Conservation (phyloP, 2,797 vertebrate genomes). For the Emys orbicularis region DNA sequence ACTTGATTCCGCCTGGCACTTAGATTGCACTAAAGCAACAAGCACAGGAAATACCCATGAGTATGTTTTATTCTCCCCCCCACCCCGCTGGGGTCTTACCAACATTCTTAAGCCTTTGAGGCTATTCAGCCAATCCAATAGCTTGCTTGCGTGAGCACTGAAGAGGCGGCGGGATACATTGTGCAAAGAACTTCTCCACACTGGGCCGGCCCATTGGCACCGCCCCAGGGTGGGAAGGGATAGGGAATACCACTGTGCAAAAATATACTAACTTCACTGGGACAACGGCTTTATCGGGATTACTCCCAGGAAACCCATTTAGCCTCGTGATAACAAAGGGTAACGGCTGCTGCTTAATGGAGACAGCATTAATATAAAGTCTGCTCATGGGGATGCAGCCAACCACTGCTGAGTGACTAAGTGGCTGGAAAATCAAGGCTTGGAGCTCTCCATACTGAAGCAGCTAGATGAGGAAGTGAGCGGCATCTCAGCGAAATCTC, state of each 20-base stretch:
- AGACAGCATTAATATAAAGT: background rate
- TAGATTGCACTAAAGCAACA: slow-evolving; percentile 81
- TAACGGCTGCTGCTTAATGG: background rate
- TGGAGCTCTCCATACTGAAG: background rate
- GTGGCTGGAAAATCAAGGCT: background rate
- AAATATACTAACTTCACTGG: background rate
- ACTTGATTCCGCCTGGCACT: slow-evolving; percentile 84
- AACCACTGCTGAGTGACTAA: background rate
- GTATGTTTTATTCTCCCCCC: background rate
- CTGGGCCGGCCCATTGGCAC: background rate
- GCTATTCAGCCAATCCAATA: no score
- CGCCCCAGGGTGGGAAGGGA: background rate
- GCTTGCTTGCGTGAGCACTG: no score
- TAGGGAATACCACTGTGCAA: background rate
- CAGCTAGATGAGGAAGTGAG: background rate
- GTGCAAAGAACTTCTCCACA: background rate
- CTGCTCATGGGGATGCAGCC: background rate
- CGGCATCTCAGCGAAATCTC: accelerated
- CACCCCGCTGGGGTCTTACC: background rate
- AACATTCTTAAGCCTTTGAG: accelerated
- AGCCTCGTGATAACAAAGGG: background rate
- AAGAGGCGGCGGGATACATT: no score
- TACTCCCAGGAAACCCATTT: background rate
- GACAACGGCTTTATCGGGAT: background rate
- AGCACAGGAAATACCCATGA: slow-evolving; percentile 47